Evolutionary conservation across 92 coral and sea anemone genomes (phyloP), one percentile per base, ranked within the genome.

Genomic region (Paramuricea clavata): DNA sequence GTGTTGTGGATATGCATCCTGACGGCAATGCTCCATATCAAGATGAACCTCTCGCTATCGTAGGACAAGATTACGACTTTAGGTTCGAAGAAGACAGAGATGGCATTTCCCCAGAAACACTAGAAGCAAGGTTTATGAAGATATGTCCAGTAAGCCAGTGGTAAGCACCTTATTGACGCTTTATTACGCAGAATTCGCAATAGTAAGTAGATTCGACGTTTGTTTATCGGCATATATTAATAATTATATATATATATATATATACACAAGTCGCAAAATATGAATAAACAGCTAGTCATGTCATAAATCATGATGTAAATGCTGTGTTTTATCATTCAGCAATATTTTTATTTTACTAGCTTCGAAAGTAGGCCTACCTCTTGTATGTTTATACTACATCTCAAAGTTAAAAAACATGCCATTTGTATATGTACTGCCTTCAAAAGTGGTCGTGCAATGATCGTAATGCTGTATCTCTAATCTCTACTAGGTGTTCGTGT

Each of bases 91-190:
- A 62, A 30, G 70, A 62, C 35, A 62, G 70, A 28, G 83, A 50
- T 30, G 83, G 83, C 50, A 60, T 78, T 54, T 34, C 83, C 47
- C 69, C 69, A 50, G 22, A 78, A 78, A 78, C 71, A 39, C 50
- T 79, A 69, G 84, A 79, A 69, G 84, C 84, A 79, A 47, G 84
- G 56, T 79, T 19, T 54, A 65, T 35, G 50, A 60, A 78, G 47
- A 21, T 32, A 78, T 17, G 36, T 39, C 69, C 39, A 78, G 83
- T 78, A 35, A 50, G 47, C 44, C 26, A 78, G 23, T 78, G 83
- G 33, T 31, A 25, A 50, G 59, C 22, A 19, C 59, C 44, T 39
- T 39, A 39, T 39, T 39, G 44, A 39, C 44, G 44, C 44, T 39
- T 39, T 39, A 39, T 39, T 39, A 39, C 44, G 44, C 44, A 39